Evolutionary conservation across 2,888 invertebrate species (phyloP).

Genomic region (Chironomus riparius): DNA sequence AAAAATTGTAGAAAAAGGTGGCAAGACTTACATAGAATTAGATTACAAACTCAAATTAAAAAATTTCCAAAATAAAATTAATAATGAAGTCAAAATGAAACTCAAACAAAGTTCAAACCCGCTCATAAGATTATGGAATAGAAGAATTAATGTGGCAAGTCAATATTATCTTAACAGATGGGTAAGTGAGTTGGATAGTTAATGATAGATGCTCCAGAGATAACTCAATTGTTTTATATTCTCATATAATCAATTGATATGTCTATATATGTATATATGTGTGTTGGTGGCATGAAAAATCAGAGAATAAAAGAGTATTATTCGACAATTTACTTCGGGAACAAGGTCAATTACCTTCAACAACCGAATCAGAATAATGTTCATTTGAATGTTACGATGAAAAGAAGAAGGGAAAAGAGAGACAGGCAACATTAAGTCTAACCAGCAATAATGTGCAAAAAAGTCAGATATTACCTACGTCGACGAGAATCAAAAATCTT

Average conservation of each 20-base stretch:
- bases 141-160: not conserved
- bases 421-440: not conserved
- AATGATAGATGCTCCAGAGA: not conserved
- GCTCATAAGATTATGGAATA: not conserved
- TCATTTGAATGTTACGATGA: not conserved
- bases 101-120: not conserved
- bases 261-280: not conserved
- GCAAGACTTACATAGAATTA: too few species aligned
- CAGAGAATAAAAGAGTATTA: not conserved
- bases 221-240: not conserved
- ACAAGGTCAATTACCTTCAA: conserved; percentile 5
- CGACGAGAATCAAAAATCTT: conserved; percentile 1
- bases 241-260: not conserved
- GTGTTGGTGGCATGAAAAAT: conserved; percentile 1
- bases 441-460: not conserved
- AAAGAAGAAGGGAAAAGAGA: not conserved
- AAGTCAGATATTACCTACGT: not conserved
- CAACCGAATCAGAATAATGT: not conserved
- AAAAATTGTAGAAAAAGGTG: too few species aligned
- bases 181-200: not conserved
- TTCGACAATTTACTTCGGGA: not conserved
- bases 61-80: too few species aligned
- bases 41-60: too few species aligned
- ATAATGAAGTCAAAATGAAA: too few species aligned
- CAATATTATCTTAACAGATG: not conserved